phyloP scores from a whole-genome alignment of 2,113 vertebrate genomes.

The Periophthalmus modestus region DNA sequence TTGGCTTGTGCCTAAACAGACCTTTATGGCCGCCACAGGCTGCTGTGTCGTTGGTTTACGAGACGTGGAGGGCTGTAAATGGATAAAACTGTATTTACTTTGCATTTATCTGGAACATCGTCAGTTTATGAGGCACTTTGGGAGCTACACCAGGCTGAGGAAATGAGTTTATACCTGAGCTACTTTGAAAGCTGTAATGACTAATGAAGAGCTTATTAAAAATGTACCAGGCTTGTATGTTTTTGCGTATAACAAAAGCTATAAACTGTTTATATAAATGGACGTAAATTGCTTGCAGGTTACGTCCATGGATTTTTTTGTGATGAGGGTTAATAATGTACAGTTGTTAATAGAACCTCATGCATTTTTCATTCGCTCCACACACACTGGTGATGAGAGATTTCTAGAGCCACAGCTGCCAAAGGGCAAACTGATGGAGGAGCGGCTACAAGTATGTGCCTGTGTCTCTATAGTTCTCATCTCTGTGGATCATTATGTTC shows the following conservation, averaged over 20 bases:
- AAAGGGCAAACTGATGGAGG: background rate
- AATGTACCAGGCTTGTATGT: background rate
- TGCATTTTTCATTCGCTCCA: background rate
- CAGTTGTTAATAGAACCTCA: background rate
- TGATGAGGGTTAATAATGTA: background rate
- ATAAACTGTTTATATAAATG: background rate
- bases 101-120: slow-evolving; percentile 31
- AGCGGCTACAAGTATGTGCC: background rate
- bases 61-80: slow-evolving; percentile 33
- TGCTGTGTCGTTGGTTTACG: slow-evolving; percentile 17
- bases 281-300: too few relatives aligned
- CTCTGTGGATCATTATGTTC: too few relatives aligned
- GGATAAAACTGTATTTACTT: slow-evolving; percentile 35
- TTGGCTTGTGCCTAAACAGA: background rate
- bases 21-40: background rate
- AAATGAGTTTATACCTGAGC: slow-evolving; percentile 30
- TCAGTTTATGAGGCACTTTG: slow-evolving; percentile 42
- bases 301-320: too few relatives aligned
- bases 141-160: slow-evolving; percentile 18
- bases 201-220: slow-evolving; percentile 46
- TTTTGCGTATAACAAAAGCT: background rate
- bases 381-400: background rate
- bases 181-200: slow-evolving; percentile 30
- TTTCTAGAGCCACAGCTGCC: background rate
- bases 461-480: too few relatives aligned